These are phyloP conservation scores for Lumbricus terrestris DNA, from an alignment of 2,888 invertebrate genomes.

Conservation along the genomic window DNA sequence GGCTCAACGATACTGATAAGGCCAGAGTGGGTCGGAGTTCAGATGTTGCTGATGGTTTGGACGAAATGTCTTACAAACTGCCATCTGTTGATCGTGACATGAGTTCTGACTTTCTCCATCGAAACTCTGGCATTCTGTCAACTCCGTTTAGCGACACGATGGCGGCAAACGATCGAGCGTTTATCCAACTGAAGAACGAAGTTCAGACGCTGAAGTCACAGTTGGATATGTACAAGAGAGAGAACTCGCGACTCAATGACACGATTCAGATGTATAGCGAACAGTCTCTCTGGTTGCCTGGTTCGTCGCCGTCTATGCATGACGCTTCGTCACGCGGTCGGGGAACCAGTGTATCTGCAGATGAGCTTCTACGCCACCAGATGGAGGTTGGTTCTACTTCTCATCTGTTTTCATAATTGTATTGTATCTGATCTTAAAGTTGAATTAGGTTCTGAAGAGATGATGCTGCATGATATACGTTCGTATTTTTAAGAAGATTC, in stretches of 20 bases:
- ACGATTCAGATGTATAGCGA: background rate
- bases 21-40: background rate
- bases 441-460: background rate
- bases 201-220: background rate
- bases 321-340: background rate
- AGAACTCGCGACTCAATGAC: constrained; percentile 4
- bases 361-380: background rate
- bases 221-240: constrained; percentile 17
- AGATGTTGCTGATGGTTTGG: background rate
- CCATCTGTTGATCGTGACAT: background rate
- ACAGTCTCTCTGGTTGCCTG: background rate
- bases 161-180: background rate
- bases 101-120: background rate
- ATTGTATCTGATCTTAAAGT: background rate
- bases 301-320: background rate
- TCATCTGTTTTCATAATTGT: background rate
- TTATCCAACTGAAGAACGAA: constrained; percentile 18
- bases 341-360: background rate
- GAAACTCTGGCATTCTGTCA: background rate
- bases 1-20: too few relatives aligned
- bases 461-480: background rate
- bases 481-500: background rate
- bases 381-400: background rate
- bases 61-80: background rate
- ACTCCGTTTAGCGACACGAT: constrained; percentile 18